These are phyloP conservation scores for Euproctis similis DNA, from an alignment of 2,888 invertebrate genomes.

Conservation along the genomic window DNA sequence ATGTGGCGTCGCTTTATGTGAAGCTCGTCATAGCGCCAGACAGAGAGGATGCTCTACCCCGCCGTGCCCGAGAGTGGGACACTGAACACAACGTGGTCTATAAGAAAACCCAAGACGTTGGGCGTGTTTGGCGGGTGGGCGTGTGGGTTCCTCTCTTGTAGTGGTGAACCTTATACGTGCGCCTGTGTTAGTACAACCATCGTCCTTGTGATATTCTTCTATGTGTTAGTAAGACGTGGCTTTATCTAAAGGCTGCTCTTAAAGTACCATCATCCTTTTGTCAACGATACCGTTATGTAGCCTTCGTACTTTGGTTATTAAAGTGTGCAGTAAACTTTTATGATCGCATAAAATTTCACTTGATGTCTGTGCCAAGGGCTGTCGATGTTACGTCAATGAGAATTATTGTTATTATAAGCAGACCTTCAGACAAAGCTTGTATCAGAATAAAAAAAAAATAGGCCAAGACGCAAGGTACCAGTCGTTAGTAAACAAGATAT, in stretches of 20 bases:
- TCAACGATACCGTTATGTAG: constrained; percentile 69
- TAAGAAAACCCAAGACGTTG: constrained; percentile 77
- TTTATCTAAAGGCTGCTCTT: constrained; percentile 38
- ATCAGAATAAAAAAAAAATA: no score
- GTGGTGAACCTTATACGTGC: constrained; percentile 38
- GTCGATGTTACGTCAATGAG: no score
- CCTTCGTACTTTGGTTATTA: constrained; percentile 69
- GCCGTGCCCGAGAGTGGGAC: constrained; percentile 43
- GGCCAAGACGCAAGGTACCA: no score
- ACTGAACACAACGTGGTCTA: constrained; percentile 72
- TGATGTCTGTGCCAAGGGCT: no score
- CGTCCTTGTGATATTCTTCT: constrained; percentile 47
- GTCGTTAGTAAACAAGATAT: no score
- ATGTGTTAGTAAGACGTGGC: constrained; percentile 52
- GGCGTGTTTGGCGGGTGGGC: constrained; percentile 76
- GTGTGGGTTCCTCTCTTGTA: constrained; percentile 62
- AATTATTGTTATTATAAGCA: no score
- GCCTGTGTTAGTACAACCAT: constrained; percentile 39
- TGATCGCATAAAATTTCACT: constrained; percentile 60
- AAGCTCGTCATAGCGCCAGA: constrained; percentile 72
- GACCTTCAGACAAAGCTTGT: no score
- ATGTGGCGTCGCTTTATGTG: constrained; percentile 75
- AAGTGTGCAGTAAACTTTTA: constrained; percentile 68
- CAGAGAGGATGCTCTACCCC: constrained; percentile 35
- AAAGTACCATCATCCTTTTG: constrained; percentile 61